A percentile compares a stretch with the other conserved stretches of the same genome.
These are phyloP conservation scores for Chymomyza amoena DNA, from an alignment of 2,888 invertebrate species.

Conservation along the genomic window DNA sequence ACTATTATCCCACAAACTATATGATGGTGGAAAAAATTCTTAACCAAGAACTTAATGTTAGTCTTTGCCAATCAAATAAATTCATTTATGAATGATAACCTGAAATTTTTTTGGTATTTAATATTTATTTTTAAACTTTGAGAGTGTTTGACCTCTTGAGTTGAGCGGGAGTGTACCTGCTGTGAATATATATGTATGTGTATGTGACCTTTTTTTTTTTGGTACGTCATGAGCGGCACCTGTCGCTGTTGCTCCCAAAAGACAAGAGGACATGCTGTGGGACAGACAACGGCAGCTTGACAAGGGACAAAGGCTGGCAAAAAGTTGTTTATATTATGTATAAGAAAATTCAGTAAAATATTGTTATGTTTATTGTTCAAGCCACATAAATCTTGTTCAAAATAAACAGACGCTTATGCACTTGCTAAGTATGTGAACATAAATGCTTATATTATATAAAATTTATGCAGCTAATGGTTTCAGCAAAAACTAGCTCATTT, in stretches of 20 bases:
- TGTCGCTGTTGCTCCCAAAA: slow-evolving; percentile 28
- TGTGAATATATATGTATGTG: neutral
- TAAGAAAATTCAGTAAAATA: neutral
- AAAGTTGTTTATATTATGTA: slow-evolving; percentile 8
- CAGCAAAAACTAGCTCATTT: neutral
- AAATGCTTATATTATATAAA: neutral
- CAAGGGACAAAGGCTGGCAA: neutral
- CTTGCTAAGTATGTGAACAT: neutral
- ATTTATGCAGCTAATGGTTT: neutral
- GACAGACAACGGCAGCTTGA: slow-evolving; percentile 20
- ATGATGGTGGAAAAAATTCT: no score
- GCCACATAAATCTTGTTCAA: slow-evolving; percentile 1
- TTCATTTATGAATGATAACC: no score
- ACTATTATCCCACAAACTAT: no score
- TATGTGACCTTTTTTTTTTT: neutral
- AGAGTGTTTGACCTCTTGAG: neutral
- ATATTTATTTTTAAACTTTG: no score
- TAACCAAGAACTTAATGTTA: no score
- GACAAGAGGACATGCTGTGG: neutral
- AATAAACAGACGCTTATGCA: neutral
- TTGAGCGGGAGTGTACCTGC: neutral
- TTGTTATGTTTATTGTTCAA: neutral
- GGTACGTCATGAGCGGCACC: slow-evolving; percentile 25
- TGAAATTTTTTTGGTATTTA: no score
- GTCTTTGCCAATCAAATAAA: no score